Evolutionary conservation across 1,140 invertebrate species (phyloP).

Genomic region (Drosophila nannoptera): DNA sequence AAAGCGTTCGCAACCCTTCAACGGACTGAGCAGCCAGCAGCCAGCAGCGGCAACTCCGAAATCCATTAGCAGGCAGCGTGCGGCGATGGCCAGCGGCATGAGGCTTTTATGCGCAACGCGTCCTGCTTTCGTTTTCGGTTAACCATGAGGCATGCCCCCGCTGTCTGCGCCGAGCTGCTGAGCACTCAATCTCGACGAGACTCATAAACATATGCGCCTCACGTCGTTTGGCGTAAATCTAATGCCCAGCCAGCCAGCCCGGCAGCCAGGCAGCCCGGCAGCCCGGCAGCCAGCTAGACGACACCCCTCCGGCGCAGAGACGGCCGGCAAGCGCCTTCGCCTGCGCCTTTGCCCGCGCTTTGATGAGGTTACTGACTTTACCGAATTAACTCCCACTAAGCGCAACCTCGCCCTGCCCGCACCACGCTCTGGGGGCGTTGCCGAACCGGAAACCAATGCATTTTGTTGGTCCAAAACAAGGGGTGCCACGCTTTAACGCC

Average conservation of each 20-base stretch:
- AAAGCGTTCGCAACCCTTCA: constrained; percentile 60
- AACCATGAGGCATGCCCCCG: constrained; percentile 75
- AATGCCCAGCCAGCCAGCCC: constrained; percentile 52
- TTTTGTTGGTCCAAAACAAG: constrained; percentile 65
- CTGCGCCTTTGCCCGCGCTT: constrained; percentile 44
- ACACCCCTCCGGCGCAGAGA: constrained; percentile 40
- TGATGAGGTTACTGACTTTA: constrained; percentile 79
- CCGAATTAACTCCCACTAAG: constrained; percentile 73
- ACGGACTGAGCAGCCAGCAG: constrained; percentile 33
- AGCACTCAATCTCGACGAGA: constrained; percentile 73
- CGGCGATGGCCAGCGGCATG: constrained; percentile 49
- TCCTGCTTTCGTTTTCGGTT: constrained; percentile 74
- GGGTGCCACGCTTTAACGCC: constrained; percentile 74
- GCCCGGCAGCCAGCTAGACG: constrained; percentile 26
- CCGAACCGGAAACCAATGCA: constrained; percentile 75
- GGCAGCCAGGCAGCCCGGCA: constrained; percentile 29
- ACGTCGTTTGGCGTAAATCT: constrained; percentile 77
- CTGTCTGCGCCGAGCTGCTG: constrained; percentile 27
- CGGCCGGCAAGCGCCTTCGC: constrained; percentile 44
- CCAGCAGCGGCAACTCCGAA: constrained; percentile 56
- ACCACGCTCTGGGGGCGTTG: constrained; percentile 46
- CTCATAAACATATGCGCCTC: constrained; percentile 79
- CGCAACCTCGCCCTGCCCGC: background rate
- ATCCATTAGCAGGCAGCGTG: constrained; percentile 75
- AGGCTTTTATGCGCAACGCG: constrained; percentile 76